Evolutionary conservation across 1,140 invertebrate species (phyloP).

Genomic region (Heliconius eleuchia): DNA sequence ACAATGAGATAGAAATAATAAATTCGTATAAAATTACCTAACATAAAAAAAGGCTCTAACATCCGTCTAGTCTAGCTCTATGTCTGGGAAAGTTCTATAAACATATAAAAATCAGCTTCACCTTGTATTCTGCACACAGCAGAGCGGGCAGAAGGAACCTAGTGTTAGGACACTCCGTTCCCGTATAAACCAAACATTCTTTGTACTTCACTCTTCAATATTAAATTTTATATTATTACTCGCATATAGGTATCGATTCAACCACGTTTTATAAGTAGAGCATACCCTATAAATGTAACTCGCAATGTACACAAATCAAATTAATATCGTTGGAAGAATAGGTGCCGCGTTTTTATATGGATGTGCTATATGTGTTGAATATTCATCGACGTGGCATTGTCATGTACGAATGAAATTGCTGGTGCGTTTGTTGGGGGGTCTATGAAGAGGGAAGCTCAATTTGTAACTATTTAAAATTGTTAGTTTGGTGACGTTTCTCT

Average conservation of each 20-base stretch:
- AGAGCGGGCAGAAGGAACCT: no score
- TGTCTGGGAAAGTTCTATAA: no score
- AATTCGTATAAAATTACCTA: no score
- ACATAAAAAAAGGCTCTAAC: no score
- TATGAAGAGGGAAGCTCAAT: background rate
- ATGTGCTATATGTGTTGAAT: slow-evolving; percentile 51
- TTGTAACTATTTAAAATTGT: slow-evolving; percentile 3
- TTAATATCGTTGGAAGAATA: slow-evolving; percentile 54
- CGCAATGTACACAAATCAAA: slow-evolving; percentile 38
- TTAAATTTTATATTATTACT: slow-evolving; percentile 2
- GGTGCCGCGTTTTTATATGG: slow-evolving; percentile 48
- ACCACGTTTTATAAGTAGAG: background rate
- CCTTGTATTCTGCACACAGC: no score
- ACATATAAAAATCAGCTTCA: no score
- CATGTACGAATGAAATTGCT: slow-evolving; percentile 33
- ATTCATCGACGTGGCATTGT: slow-evolving; percentile 52
- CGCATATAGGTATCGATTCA: background rate
- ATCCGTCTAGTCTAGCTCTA: no score
- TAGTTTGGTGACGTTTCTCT: no score
- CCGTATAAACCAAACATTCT: background rate
- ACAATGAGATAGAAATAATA: no score
- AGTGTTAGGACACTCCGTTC: no score
- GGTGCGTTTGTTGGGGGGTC: slow-evolving; percentile 24
- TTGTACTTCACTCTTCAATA: background rate
- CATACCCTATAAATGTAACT: slow-evolving; percentile 13